Evolutionary conservation across 2,113 vertebrate species (phyloP).

Genomic region (Triplophysa dalaica): DNA sequence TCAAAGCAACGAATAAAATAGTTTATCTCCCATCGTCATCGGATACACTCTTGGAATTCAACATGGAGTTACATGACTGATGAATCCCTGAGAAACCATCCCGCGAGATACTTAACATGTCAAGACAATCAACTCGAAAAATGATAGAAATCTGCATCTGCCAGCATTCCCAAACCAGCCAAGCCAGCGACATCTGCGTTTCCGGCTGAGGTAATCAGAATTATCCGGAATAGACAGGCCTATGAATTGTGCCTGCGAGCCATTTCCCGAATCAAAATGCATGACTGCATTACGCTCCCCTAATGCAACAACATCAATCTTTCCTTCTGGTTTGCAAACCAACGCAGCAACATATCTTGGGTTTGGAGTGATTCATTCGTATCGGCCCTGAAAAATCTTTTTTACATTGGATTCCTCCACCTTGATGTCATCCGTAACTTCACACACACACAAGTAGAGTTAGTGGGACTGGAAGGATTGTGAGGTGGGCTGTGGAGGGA

Average conservation of each 20-base stretch:
- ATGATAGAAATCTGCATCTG: not conserved
- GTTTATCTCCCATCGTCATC: too few species aligned
- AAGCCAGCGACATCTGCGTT: constrained; percentile 10
- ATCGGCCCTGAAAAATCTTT: not conserved
- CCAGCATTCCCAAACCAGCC: constrained; percentile 18
- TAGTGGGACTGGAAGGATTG: not conserved
- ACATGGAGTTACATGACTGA: not conserved
- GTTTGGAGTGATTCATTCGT: not conserved
- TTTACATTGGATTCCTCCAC: not conserved
- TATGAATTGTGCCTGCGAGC: not conserved
- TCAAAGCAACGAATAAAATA: not conserved
- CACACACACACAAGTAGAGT: constrained; percentile 42
- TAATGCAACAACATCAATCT: constrained; percentile 18
- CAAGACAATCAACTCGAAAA: constrained; percentile 8
- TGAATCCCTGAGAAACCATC: not conserved
- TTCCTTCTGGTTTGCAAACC: constrained; percentile 20
- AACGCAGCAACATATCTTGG: not conserved
- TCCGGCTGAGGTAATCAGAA: constrained; percentile 30
- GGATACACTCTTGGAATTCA: not conserved
- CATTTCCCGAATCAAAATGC: constrained; percentile 11
- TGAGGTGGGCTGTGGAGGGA: not conserved
- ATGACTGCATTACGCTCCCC: not conserved
- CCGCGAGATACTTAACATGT: not conserved
- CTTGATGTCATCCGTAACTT: constrained; percentile 38
- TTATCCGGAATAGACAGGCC: not conserved